Base-by-base conservation (phyloP, 2,797 vertebrate species). In the Myotis vivesi region DNA sequence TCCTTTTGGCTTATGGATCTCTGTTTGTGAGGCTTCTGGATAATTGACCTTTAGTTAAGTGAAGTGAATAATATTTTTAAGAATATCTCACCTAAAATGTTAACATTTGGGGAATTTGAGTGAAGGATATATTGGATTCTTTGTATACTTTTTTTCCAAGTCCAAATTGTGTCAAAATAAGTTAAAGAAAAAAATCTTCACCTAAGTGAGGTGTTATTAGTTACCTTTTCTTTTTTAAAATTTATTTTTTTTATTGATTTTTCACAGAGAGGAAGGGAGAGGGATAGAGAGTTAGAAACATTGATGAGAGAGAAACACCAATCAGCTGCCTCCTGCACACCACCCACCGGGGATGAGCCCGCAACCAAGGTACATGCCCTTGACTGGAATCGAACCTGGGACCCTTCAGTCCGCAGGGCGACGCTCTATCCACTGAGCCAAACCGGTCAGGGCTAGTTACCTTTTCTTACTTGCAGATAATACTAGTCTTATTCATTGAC, bases 111-210 rank as follows among this genome's bases (percentile, higher is more conserved):
- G 28, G 46, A 87, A 81, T 51, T 41, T 91, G 59, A 71, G 38
- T 91, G 46, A 93, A 94, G 20, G 6, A 3, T 89, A 28, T 71
- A 76, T 62, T 88, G 36, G 28, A 69, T 91, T 92, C 41, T 90
- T 84, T 89, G 38, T 89, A 33, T 91, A 77, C 8, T 41, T 53
- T 82, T 82, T 72, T 57, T 12, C 82, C 25, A 76, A 92, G 53
- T 71, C 38, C 66, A 96, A 93, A 80, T 85, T 80, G 68, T 85
- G 72, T 91, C 36, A 75, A 89, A 92, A 44, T 89, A 93, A 87
- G 76, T 87, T 95, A 76, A 86, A 9, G 51, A 66, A 69, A 92
- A 84, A 82, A 87, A 19, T 8, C n/a, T 73, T 20, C 25, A 69
- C 41, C 6, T 38, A 71, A 64, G 53, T 80, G 51, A 87, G 55